Conservation (phyloP, 2,797 vertebrate species). For the Simalia tracyae region DNA sequence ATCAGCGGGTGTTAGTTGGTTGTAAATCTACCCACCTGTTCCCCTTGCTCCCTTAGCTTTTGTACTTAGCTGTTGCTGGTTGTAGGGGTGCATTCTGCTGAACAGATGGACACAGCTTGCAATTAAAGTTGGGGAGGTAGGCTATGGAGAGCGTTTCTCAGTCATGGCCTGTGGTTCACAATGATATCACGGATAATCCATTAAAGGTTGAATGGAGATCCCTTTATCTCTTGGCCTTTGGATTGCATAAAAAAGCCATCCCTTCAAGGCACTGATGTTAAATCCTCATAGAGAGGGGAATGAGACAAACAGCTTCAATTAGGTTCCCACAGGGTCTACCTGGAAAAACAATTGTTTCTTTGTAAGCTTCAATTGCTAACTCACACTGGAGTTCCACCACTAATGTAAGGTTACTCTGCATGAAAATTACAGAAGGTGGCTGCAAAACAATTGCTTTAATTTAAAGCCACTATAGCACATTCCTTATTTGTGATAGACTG, state of each 20-base stretch:
- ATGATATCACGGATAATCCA: not conserved
- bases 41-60: not conserved
- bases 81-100: not conserved
- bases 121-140: not conserved
- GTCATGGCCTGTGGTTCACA: not conserved
- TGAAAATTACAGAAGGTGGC: not conserved
- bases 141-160: not conserved
- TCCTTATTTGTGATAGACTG: constrained; percentile 18
- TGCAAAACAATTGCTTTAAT: not conserved
- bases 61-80: not conserved
- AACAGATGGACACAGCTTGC: not conserved
- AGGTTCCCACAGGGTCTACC: not conserved
- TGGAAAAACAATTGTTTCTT: not conserved
- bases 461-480: not conserved
- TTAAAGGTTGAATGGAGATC: too few species aligned
- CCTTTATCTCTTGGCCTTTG: not conserved
- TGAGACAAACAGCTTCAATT: not conserved
- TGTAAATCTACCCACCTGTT: not conserved
- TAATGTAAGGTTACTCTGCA: not conserved
- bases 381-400: not conserved
- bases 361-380: not conserved
- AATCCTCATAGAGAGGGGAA: not conserved
- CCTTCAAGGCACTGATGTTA: not conserved
- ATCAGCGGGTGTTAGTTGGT: not conserved
- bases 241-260: not conserved